Evolutionary conservation across 2,888 invertebrate species (phyloP).

Genomic region (Eulithis testata): DNA sequence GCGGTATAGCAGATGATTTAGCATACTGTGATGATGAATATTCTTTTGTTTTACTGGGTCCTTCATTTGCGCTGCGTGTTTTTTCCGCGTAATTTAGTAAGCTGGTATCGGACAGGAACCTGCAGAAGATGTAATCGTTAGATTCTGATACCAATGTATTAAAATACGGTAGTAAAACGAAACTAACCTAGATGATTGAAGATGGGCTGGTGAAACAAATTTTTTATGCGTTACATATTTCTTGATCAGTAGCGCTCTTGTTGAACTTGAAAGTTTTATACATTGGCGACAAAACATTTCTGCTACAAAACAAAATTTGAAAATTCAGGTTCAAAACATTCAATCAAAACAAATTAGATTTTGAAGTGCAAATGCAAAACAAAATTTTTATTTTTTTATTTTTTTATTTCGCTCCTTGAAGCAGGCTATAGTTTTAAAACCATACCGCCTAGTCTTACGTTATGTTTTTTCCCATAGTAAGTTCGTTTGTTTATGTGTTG

Average conservation of each 20-base stretch:
- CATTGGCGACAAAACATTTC: constrained; percentile 65
- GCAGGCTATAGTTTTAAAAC: too few species aligned
- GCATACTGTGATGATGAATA: background rate
- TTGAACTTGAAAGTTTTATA: constrained; percentile 57
- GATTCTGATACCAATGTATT: background rate
- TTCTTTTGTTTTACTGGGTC: constrained; percentile 6
- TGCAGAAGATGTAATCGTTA: constrained; percentile 4
- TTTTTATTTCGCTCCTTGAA: too few species aligned
- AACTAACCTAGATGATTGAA: constrained; percentile 52
- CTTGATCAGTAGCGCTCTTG: constrained; percentile 50
- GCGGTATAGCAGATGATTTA: constrained; percentile 5
- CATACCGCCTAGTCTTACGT: too few species aligned
- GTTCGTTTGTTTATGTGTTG: too few species aligned
- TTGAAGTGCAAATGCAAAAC: too few species aligned
- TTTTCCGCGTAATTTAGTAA: constrained; percentile 12
- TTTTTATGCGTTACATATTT: constrained; percentile 45
- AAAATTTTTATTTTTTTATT: too few species aligned
- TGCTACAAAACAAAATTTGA: constrained; percentile 8
- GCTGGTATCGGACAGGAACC: constrained; percentile 8
- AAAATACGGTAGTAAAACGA: background rate
- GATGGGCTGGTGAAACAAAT: constrained; percentile 35
- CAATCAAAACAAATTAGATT: too few species aligned
- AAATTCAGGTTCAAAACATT: constrained; percentile 1
- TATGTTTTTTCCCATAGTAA: too few species aligned
- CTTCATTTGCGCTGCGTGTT: constrained; percentile 3